These are phyloP conservation scores for Coilia nasus DNA, from an alignment of 2,797 vertebrate species.

Conservation along the genomic window DNA sequence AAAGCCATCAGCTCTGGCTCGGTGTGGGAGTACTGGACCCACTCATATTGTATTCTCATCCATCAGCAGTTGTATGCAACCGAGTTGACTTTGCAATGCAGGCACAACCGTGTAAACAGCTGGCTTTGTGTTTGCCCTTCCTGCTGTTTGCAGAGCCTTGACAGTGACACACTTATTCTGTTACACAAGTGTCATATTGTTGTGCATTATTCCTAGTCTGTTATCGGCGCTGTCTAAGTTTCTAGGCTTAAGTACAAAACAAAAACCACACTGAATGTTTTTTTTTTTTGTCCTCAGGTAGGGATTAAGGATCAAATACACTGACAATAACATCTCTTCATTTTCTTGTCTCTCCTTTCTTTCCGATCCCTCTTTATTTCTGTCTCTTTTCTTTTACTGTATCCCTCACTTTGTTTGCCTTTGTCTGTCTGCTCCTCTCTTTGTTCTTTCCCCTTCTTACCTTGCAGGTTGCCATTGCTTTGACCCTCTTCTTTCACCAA, in stretches of 20 bases:
- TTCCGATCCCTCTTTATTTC: background rate
- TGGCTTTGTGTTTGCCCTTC: background rate
- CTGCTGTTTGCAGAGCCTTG: background rate
- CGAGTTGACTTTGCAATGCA: background rate
- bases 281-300: background rate
- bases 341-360: background rate
- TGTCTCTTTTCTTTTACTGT: background rate
- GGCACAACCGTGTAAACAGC: background rate
- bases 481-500: slow-evolving; percentile 52
- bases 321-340: background rate
- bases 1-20: background rate
- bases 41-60: background rate
- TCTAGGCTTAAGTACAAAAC: background rate
- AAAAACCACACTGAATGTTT: background rate
- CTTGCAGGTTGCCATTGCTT: slow-evolving; percentile 63
- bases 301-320: background rate
- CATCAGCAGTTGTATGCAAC: background rate
- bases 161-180: background rate
- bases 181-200: background rate
- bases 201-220: background rate
- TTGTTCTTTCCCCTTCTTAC: slow-evolving; percentile 35
- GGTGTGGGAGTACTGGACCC: background rate
- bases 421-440: background rate
- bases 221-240: background rate
- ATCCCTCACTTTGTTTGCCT: background rate